Conservation (phyloP, 2,797 vertebrate species). For the Somateria mollissima region DNA sequence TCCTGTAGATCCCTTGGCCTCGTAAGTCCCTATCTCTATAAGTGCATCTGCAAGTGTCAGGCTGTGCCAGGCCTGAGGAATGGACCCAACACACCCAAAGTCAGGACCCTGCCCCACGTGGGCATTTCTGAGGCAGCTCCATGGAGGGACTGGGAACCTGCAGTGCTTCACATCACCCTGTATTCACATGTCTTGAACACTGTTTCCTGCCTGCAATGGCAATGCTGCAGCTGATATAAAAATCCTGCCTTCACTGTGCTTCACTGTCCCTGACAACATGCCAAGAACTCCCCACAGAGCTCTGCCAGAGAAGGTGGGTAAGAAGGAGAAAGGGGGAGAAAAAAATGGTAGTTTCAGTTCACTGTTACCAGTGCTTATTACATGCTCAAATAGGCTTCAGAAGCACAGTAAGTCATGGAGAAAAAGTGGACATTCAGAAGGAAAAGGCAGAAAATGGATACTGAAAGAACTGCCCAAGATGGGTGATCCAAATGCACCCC, state of each 20-base stretch:
- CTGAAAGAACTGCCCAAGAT: not conserved
- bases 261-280: not conserved
- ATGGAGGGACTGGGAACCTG: too few relatives aligned
- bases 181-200: not conserved
- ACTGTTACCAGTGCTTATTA: not conserved
- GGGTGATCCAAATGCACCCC: not conserved
- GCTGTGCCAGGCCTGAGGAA: not conserved
- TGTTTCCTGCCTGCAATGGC: not conserved
- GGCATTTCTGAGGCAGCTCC: not conserved
- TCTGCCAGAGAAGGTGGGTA: not conserved
- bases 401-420: not conserved
- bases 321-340: not conserved
- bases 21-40: not conserved
- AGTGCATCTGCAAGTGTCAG: not conserved
- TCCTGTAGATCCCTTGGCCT: not conserved
- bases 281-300: not conserved
- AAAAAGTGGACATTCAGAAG: accelerated
- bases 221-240: not conserved
- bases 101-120: not conserved
- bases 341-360: not conserved
- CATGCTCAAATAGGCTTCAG: not conserved
- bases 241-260: not conserved
- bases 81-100: too few relatives aligned
- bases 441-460: not conserved
- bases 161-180: not conserved